Evolutionary conservation across 1,140 invertebrate genomes (phyloP).

Genomic region (Heterodera schachtii): DNA sequence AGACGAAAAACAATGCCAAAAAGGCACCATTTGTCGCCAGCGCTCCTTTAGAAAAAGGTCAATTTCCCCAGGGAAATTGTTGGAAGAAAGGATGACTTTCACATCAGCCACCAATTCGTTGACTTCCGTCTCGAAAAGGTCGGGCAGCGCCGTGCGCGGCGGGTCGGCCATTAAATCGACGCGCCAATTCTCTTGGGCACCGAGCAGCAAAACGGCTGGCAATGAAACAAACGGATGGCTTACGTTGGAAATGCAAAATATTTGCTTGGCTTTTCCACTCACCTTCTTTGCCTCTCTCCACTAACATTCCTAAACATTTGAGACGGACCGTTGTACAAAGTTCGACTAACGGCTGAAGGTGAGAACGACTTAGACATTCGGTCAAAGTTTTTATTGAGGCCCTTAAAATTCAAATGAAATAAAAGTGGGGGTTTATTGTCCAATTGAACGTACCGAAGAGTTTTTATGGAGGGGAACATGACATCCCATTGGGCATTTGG

Average conservation of each 20-base stretch:
- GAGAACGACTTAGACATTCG: conserved; percentile 51
- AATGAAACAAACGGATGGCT: too few relatives aligned
- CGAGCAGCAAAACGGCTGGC: conserved; percentile 47
- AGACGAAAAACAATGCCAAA: background rate
- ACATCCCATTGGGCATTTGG: conserved; percentile 39
- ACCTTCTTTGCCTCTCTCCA: conserved; percentile 47
- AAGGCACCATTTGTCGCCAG: conserved; percentile 37
- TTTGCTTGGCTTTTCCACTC: background rate
- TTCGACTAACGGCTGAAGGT: conserved; percentile 60
- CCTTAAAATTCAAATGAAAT: conserved; percentile 36
- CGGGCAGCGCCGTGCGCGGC: conserved; percentile 61
- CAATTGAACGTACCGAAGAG: conserved; percentile 39
- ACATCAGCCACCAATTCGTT: conserved; percentile 55
- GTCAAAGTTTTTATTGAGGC: conserved; percentile 49
- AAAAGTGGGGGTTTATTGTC: background rate
- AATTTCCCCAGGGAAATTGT: conserved; percentile 53
- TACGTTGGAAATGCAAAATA: conserved; percentile 14
- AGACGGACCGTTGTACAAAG: conserved; percentile 60
- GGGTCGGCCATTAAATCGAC: conserved; percentile 50
- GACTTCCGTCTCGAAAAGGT: conserved; percentile 64
- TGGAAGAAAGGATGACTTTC: conserved; percentile 49
- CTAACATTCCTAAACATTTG: conserved; percentile 49
- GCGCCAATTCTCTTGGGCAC: conserved; percentile 59
- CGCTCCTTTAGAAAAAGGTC: conserved; percentile 59
- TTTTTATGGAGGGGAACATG: conserved; percentile 50